Evolutionary conservation across 2,888 invertebrate species (phyloP).

Genomic region (Polydrusus pterygomalis): DNA sequence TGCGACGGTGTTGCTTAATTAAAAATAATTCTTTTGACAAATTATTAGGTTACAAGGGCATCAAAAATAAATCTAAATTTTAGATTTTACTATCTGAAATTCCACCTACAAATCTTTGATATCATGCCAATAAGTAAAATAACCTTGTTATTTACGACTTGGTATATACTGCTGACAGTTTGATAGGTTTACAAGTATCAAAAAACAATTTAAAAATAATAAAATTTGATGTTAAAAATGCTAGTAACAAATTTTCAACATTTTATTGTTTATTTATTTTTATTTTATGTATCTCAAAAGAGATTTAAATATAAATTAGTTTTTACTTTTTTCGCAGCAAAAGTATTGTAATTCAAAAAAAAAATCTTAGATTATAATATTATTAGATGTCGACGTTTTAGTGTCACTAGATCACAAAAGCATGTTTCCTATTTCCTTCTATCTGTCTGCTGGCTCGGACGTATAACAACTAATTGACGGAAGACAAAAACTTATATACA

Average conservation of each 20-base stretch:
- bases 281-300: too few relatives aligned
- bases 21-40: background rate
- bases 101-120: conserved; percentile 2
- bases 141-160: background rate
- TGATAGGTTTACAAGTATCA: background rate
- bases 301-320: too few relatives aligned
- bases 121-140: background rate
- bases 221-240: background rate
- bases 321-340: too few relatives aligned
- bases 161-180: background rate
- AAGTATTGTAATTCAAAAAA: too few relatives aligned
- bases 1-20: background rate
- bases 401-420: too few relatives aligned
- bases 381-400: too few relatives aligned
- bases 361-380: too few relatives aligned
- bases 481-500: too few relatives aligned
- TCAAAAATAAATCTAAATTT: background rate
- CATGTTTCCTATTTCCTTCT: too few relatives aligned
- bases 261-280: background rate
- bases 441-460: too few relatives aligned
- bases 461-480: too few relatives aligned
- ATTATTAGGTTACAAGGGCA: background rate
- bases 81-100: background rate
- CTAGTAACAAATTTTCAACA: too few relatives aligned
- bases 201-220: background rate